Evolutionary conservation across 2,113 vertebrate genomes (phyloP).

Genomic region (Lagopus leucura): DNA sequence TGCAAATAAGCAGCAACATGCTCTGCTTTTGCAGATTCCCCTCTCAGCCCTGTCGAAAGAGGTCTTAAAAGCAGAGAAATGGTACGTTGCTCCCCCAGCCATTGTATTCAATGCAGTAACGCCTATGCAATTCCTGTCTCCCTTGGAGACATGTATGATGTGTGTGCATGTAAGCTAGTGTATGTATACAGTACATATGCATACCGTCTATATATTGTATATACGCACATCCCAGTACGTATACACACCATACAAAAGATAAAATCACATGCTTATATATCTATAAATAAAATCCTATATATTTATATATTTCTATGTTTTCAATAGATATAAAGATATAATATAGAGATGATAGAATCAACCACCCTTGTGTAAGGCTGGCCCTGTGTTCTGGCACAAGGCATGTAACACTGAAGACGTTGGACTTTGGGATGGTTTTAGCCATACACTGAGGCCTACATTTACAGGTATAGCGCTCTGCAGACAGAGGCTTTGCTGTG

Average conservation of each 20-base stretch:
- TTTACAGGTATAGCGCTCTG: neutral
- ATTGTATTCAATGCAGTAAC: constrained; percentile 73
- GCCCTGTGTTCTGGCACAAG: constrained; percentile 60
- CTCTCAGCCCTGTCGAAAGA: constrained; percentile 43
- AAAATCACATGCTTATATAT: constrained; percentile 82
- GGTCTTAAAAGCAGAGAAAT: constrained; percentile 69
- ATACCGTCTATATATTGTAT: constrained; percentile 75
- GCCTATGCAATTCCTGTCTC: constrained; percentile 84
- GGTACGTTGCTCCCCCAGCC: constrained; percentile 68
- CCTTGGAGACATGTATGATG: constrained; percentile 61
- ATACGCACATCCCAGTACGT: constrained; percentile 75
- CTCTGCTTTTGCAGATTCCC: constrained; percentile 36
- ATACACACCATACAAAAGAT: constrained; percentile 76
- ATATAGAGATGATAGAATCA: constrained; percentile 78
- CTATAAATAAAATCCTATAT: constrained; percentile 85
- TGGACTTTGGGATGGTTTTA: constrained; percentile 53
- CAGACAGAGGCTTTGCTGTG: constrained; percentile 10
- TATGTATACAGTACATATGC: constrained; percentile 68
- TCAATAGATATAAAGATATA: constrained; percentile 82
- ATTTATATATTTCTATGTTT: constrained; percentile 86
- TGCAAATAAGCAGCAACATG: constrained; percentile 2
- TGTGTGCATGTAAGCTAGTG: constrained; percentile 77
- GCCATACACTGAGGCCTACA: constrained; percentile 46
- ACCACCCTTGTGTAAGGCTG: constrained; percentile 63
- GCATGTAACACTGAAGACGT: constrained; percentile 45